A percentile compares a stretch with the other conserved stretches of the same genome.
Evolutionary conservation across 2,797 vertebrate species (phyloP).

Genomic region (Acrossocheilus wenchowensis): DNA sequence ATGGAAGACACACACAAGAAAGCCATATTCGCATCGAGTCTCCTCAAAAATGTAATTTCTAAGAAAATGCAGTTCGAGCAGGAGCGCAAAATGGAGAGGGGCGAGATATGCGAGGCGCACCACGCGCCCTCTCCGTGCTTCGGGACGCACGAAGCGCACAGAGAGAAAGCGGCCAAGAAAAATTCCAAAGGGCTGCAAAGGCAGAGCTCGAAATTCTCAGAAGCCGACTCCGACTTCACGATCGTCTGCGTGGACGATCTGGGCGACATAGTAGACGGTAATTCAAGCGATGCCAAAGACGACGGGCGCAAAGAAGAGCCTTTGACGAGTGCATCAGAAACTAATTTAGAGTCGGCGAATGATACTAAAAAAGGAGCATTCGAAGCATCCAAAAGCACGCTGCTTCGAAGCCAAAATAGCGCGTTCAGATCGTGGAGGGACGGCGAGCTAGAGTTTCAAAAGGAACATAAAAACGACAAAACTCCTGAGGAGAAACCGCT

Average conservation of each 20-base stretch:
- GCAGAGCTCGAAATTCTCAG: slow-evolving; percentile 84
- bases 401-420: slow-evolving; percentile 94
- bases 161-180: slow-evolving; percentile 67
- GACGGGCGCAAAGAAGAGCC: slow-evolving; percentile 67
- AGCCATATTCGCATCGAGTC: slow-evolving; percentile 90
- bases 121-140: slow-evolving; percentile 60
- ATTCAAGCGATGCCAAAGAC: slow-evolving; percentile 80
- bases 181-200: slow-evolving; percentile 72
- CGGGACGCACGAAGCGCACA: slow-evolving; percentile 66
- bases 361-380: slow-evolving; percentile 86
- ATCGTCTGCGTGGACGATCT: slow-evolving; percentile 81
- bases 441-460: slow-evolving; percentile 83
- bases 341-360: slow-evolving; percentile 68
- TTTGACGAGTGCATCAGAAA: slow-evolving; percentile 61
- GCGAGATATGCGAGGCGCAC: slow-evolving; percentile 84
- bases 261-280: slow-evolving; percentile 76
- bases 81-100: slow-evolving; percentile 97
- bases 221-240: slow-evolving; percentile 81
- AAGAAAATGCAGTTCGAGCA: slow-evolving; percentile 98
- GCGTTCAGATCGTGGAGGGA: slow-evolving; percentile 96
- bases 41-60: slow-evolving; percentile 95
- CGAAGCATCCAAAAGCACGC: slow-evolving; percentile 85
- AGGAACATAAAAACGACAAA: slow-evolving; percentile 78
- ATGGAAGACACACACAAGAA: slow-evolving; percentile 89
- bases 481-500: slow-evolving; percentile 69